Base-by-base conservation (phyloP, 2,888 invertebrate species). In the Eilema caniola region DNA sequence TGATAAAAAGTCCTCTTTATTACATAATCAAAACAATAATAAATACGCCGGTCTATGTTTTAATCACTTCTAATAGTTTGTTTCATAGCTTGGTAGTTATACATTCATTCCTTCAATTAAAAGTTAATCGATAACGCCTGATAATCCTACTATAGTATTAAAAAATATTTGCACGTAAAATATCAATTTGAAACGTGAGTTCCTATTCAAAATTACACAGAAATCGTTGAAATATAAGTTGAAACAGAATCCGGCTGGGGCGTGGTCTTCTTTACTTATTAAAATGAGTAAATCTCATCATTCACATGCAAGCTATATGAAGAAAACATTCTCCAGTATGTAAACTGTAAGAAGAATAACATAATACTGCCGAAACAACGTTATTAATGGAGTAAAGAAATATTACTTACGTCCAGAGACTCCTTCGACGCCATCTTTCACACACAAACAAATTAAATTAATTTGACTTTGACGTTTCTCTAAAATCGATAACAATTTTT, bases 361-460 rank as follows among this genome's bases (percentile, higher is more conserved):
- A 63, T 33, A 69, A 23, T 67, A 70, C 59, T 64, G 28, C n/a
- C 66, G 33, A 69, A 69, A 62, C 28, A 37, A 64, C 41, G 4
- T 33, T 61, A 59, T 62, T 75, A 70, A 64, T 72, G 70, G 77
- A 81, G 73, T 75, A 80, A 76, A 85, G 80, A 86, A 86, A 83
- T 85, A 82, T 86, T 90, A 95, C 95, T 95, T 85, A 95, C 95
- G 88, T 95, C 95, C 75, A 95, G 91, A 85, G 95, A 95, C 88
- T 95, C 95, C 93, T 95, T 95, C 77, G 95, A 95, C 95, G 95
- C 95, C 95, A 95, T 95, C 87, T 94, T 94, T 93, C 93, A 92
- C 91, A 90, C 90, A 93, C 91, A 93, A 93, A 92, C 91, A 92
- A 88, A 90, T 93, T 93, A 89, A 85, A 41, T 84, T 60, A 60